Conservation (phyloP, 1,140 invertebrate species). For the Liolophura sinensis region DNA sequence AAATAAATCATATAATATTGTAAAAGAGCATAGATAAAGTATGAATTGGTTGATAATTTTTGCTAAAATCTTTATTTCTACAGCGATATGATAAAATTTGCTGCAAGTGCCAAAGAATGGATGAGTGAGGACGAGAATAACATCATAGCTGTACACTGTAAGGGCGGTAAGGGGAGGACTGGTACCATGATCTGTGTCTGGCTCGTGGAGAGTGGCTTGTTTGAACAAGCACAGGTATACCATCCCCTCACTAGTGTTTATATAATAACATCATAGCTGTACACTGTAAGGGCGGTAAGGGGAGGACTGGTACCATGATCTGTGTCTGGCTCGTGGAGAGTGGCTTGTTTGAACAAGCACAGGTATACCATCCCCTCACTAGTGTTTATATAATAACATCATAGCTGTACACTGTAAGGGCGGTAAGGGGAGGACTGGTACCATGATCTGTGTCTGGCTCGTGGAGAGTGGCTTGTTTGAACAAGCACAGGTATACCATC, state of each 20-base stretch:
- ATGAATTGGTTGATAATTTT: not conserved
- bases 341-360: slow-evolving; percentile 61
- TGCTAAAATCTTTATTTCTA: slow-evolving; percentile 15
- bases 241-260: no score
- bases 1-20: not conserved
- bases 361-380: slow-evolving; percentile 27
- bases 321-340: slow-evolving; percentile 64
- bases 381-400: slow-evolving; percentile 60
- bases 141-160: slow-evolving; percentile 70
- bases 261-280: slow-evolving; percentile 68
- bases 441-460: slow-evolving; percentile 66
- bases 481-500: slow-evolving; percentile 52
- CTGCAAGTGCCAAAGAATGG: slow-evolving; percentile 61
- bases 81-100: slow-evolving; percentile 63
- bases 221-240: slow-evolving; percentile 59
- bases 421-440: slow-evolving; percentile 67
- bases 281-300: slow-evolving; percentile 71
- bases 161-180: slow-evolving; percentile 68
- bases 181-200: slow-evolving; percentile 67
- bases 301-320: slow-evolving; percentile 66
- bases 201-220: slow-evolving; percentile 62
- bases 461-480: slow-evolving; percentile 63
- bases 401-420: slow-evolving; percentile 72
- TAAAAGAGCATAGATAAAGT: not conserved
- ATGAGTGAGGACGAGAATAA: slow-evolving; percentile 62